Conservation (phyloP, 2,797 vertebrate species). For the Gymnocypris eckloni region DNA sequence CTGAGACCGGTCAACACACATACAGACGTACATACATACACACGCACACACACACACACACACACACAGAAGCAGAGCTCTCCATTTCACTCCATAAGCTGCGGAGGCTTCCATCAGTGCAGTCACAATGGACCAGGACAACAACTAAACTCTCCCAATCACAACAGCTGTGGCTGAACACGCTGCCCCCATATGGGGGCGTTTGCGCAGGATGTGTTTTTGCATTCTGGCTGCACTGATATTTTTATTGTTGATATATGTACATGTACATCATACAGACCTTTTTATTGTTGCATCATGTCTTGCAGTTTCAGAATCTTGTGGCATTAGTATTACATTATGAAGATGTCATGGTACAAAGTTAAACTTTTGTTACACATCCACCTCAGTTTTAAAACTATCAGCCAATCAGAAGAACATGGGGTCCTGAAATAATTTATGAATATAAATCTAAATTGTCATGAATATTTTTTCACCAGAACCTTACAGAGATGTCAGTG, state of each 20-base stretch:
- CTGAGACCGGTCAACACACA: conserved; percentile 67
- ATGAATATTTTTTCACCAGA: neutral
- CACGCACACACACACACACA: neutral
- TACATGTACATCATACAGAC: neutral
- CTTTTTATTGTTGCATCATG: neutral
- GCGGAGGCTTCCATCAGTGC: conserved; percentile 40
- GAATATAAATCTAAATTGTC: neutral
- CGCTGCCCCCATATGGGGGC: neutral
- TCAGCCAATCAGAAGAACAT: neutral
- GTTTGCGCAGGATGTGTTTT: neutral
- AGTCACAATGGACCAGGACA: conserved; percentile 46
- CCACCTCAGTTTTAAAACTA: neutral
- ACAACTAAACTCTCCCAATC: conserved; percentile 49
- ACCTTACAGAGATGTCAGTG: neutral
- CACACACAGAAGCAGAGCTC: conserved; percentile 45
- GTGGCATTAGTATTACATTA: neutral
- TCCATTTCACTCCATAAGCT: conserved; percentile 50
- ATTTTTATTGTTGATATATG: neutral
- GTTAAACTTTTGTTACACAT: neutral
- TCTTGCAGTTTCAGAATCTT: neutral
- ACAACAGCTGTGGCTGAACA: conserved; percentile 30
- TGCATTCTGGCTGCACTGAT: neutral
- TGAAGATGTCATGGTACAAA: neutral
- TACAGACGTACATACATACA: conserved; percentile 31
- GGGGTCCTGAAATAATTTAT: neutral